These are phyloP conservation scores for Dione juno DNA, from an alignment of 2,888 invertebrate species.

Conservation along the genomic window DNA sequence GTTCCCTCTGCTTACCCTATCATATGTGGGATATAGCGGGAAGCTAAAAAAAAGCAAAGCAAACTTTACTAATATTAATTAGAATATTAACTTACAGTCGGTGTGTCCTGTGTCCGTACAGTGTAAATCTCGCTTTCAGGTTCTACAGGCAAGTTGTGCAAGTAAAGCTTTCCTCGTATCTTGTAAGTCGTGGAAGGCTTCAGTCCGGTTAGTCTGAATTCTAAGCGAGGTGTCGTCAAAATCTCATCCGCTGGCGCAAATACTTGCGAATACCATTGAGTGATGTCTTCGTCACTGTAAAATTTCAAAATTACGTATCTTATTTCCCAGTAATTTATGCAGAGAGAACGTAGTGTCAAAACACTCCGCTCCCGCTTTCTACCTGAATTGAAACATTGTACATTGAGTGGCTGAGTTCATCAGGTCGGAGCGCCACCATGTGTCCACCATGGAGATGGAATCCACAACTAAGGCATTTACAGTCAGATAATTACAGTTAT, in stretches of 20 bases:
- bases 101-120: conserved; percentile 86
- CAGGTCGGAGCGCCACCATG: too few species aligned
- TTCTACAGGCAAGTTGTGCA: conserved; percentile 90
- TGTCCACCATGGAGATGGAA: too few species aligned
- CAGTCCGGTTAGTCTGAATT: conserved; percentile 91
- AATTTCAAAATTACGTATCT: too few species aligned
- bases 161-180: conserved; percentile 90
- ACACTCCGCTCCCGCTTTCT: too few species aligned
- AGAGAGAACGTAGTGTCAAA: too few species aligned
- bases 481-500: too few species aligned
- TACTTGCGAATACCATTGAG: conserved; percentile 92
- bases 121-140: conserved; percentile 90
- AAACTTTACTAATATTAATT: not conserved
- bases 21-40: too few species aligned
- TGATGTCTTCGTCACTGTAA: conserved; percentile 85
- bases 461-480: too few species aligned
- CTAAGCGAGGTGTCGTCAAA: conserved; percentile 92
- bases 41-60: too few species aligned
- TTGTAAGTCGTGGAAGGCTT: conserved; percentile 91
- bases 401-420: too few species aligned
- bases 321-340: too few species aligned
- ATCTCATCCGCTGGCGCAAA: conserved; percentile 94
- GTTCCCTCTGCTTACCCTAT: not conserved
- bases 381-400: too few species aligned
- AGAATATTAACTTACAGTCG: conserved; percentile 59